Evolutionary conservation across 2,888 invertebrate species (phyloP).

Genomic region (Hypselothyrea guttata): DNA sequence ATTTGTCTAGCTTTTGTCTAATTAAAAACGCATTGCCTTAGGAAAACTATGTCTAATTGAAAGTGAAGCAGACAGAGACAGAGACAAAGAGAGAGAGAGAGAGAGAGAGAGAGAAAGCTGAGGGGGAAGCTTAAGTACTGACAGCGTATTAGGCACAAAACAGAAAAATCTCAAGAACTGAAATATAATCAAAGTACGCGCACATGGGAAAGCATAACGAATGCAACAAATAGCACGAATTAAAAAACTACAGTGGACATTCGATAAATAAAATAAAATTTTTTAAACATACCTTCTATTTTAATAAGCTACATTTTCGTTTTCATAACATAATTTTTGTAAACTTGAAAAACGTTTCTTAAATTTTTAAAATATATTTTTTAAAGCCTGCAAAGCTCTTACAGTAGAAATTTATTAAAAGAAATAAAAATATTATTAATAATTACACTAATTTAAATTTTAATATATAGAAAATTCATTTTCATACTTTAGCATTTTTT

Average conservation of each 20-base stretch:
- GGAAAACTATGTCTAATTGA: constrained; percentile 29
- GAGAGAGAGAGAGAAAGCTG: not conserved
- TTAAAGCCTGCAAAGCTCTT: too few relatives aligned
- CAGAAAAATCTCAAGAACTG: constrained; percentile 34
- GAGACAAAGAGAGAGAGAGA: constrained; percentile 1
- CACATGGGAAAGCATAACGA: constrained; percentile 65
- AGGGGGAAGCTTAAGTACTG: too few relatives aligned
- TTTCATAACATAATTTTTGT: too few relatives aligned
- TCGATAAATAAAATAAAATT: constrained; percentile 5
- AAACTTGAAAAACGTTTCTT: too few relatives aligned
- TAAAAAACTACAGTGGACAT: constrained; percentile 11
- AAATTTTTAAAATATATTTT: too few relatives aligned
- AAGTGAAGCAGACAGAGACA: not conserved
- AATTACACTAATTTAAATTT: too few relatives aligned
- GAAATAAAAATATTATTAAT: too few relatives aligned
- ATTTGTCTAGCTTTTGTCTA: constrained; percentile 46
- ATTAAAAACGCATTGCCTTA: constrained; percentile 60
- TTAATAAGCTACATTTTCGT: too few relatives aligned
- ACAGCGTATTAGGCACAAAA: constrained; percentile 33
- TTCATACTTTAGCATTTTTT: too few relatives aligned
- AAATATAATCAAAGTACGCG: constrained; percentile 31
- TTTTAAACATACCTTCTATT: too few relatives aligned
- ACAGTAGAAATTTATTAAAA: too few relatives aligned
- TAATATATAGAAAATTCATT: too few relatives aligned
- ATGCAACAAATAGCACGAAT: constrained; percentile 34